Percentiles rank a stretch among this genome's conserved stretches.
phyloP scores from a whole-genome alignment of 23 tunicate species.

The Aplidium turbinatum region DNA sequence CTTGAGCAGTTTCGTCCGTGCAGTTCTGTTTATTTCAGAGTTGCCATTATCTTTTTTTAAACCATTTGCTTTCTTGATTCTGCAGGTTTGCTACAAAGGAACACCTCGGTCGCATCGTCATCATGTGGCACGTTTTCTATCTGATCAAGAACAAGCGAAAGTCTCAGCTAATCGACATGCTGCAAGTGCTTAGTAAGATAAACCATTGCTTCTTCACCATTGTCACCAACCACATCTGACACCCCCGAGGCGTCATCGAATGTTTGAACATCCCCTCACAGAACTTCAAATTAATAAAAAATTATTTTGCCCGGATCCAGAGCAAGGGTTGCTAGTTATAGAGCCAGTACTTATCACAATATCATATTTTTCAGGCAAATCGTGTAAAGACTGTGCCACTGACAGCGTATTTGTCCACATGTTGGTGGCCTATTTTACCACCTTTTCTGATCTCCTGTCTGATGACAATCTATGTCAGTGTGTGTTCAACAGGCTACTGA shows the following conservation, averaged over 20 bases:
- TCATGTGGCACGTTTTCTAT: conserved; percentile 72
- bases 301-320: neutral
- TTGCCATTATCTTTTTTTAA: no score
- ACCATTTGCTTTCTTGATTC: neutral
- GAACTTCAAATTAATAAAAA: neutral
- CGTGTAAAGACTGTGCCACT: conserved; percentile 55
- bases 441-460: conserved; percentile 45
- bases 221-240: no score
- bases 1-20: neutral
- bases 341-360: no score
- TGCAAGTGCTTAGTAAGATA: conserved; percentile 56
- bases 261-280: neutral
- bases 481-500: conserved; percentile 59
- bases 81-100: conserved; percentile 66
- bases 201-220: no score
- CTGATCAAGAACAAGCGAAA: conserved; percentile 63
- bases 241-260: no score
- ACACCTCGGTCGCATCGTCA: conserved; percentile 54
- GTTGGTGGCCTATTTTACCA: conserved; percentile 47
- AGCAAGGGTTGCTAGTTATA: neutral
- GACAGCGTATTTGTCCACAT: conserved; percentile 70
- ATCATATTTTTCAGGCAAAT: conserved; percentile 59
- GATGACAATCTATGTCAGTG: conserved; percentile 69
- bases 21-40: neutral
- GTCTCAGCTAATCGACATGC: conserved; percentile 45